Evolutionary conservation across 2,888 invertebrate genomes (phyloP).

Genomic region (Xanthostigma xanthostigma): DNA sequence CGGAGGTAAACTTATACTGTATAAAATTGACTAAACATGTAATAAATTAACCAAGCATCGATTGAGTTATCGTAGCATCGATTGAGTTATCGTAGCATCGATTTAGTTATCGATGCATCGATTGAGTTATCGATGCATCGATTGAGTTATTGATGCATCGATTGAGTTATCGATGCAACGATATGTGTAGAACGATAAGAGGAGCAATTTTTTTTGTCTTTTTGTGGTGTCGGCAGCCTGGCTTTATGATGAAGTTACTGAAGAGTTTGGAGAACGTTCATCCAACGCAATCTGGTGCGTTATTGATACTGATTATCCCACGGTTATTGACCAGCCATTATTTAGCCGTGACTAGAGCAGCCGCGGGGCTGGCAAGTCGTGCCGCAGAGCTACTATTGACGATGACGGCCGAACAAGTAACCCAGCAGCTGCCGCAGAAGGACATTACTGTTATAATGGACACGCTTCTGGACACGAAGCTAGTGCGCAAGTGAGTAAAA

Average conservation of each 20-base stretch:
- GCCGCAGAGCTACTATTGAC: constrained; percentile 54
- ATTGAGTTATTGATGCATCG: no score
- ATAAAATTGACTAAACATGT: no score
- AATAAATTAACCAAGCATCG: no score
- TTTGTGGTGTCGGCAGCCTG: constrained; percentile 31
- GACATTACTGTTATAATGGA: constrained; percentile 52
- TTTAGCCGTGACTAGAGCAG: constrained; percentile 47
- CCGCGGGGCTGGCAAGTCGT: constrained; percentile 56
- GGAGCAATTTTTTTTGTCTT: no score
- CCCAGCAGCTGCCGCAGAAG: constrained; percentile 48
- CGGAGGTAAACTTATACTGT: constrained; percentile 25
- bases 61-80: no score
- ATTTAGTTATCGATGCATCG: no score
- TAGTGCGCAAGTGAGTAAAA: constrained; percentile 40
- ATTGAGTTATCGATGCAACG: no score
- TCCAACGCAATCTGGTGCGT: constrained; percentile 53
- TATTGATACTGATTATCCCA: constrained; percentile 45
- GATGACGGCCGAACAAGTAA: constrained; percentile 40
- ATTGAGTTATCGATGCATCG: no score
- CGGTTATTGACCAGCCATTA: constrained; percentile 52
- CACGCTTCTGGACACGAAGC: constrained; percentile 38
- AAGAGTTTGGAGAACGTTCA: constrained; percentile 55
- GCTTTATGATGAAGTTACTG: constrained; percentile 50
- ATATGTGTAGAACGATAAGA: no score
- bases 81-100: no score